Percentiles rank a stretch among this genome's conserved stretches.
phyloP scores from a whole-genome alignment of 2,113 vertebrate species.

The Neotoma lepida region DNA sequence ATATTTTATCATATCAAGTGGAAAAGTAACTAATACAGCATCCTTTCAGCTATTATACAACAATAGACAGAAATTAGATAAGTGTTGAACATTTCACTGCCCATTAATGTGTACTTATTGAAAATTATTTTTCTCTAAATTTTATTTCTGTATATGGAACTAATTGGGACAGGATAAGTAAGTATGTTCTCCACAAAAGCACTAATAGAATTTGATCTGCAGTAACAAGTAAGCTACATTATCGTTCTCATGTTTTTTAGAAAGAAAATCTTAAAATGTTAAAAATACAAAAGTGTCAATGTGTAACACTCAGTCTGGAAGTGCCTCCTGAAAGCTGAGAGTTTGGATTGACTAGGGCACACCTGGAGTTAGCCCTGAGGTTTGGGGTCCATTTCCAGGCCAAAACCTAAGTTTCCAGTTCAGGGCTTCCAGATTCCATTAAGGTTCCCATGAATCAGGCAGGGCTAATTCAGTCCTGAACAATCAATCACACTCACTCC shows the following conservation, averaged over 20 bases:
- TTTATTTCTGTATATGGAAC: not conserved
- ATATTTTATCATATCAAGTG: not conserved
- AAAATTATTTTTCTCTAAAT: not conserved
- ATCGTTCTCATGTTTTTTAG: not conserved
- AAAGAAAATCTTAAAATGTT: constrained; percentile 34
- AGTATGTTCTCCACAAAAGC: not conserved
- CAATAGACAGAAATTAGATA: not conserved
- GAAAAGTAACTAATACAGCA: not conserved
- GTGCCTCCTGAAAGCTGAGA: not conserved
- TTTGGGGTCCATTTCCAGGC: constrained; percentile 81
- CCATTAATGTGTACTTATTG: not conserved
- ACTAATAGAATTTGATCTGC: not conserved
- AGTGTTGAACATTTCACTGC: not conserved
- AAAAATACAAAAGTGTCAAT: not conserved
- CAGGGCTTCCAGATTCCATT: constrained; percentile 79
- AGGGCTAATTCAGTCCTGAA: constrained; percentile 73
- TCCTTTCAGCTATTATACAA: not conserved
- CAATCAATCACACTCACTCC: constrained; percentile 77
- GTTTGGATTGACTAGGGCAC: constrained; percentile 78
- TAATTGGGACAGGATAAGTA: not conserved
- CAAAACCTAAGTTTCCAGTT: constrained; percentile 81
- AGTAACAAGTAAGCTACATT: not conserved
- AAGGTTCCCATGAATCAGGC: constrained; percentile 73
- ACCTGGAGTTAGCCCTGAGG: constrained; percentile 77
- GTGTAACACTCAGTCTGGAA: not conserved